Conservation (phyloP, 37 sponge, comb jelly and placozoan species). For the Chondrosia reniformis region DNA sequence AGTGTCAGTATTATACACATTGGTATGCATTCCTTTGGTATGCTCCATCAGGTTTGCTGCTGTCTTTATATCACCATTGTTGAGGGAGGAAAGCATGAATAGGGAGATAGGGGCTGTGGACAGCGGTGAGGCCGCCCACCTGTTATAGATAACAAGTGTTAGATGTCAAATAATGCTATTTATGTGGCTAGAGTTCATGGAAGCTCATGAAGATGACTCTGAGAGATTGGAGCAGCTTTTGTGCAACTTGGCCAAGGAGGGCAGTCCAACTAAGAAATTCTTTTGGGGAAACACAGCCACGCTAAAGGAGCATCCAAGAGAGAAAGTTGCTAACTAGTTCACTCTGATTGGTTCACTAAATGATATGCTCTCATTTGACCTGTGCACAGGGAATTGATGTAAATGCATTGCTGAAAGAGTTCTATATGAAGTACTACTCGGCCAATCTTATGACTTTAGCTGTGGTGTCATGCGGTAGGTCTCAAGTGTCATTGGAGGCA, state of each 20-base stretch:
- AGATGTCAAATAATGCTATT: not conserved
- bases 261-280: slow-evolving; percentile 57
- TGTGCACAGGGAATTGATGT: slow-evolving; percentile 29
- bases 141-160: no score
- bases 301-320: slow-evolving; percentile 18
- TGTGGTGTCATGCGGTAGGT: slow-evolving; percentile 49
- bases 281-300: slow-evolving; percentile 49
- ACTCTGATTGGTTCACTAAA: no score
- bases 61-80: slow-evolving; percentile 64
- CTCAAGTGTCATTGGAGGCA: not conserved
- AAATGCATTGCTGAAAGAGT: slow-evolving; percentile 22
- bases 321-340: slow-evolving; percentile 14
- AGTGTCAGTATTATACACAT: no score
- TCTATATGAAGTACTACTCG: slow-evolving; percentile 49
- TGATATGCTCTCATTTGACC: not conserved
- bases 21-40: no score
- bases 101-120: slow-evolving; percentile 72
- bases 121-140: slow-evolving; percentile 58
- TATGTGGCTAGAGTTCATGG: slow-evolving; percentile 50
- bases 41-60: slow-evolving; percentile 55
- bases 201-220: slow-evolving; percentile 34
- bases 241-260: slow-evolving; percentile 14
- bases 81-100: slow-evolving; percentile 37
- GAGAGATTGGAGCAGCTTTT: slow-evolving; percentile 47
- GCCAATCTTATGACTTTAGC: slow-evolving; percentile 59